A percentile compares a stretch with the other conserved stretches of the same genome.
These are phyloP conservation scores for Platysteira castanea DNA, from an alignment of 2,113 vertebrate species.

Conservation along the genomic window DNA sequence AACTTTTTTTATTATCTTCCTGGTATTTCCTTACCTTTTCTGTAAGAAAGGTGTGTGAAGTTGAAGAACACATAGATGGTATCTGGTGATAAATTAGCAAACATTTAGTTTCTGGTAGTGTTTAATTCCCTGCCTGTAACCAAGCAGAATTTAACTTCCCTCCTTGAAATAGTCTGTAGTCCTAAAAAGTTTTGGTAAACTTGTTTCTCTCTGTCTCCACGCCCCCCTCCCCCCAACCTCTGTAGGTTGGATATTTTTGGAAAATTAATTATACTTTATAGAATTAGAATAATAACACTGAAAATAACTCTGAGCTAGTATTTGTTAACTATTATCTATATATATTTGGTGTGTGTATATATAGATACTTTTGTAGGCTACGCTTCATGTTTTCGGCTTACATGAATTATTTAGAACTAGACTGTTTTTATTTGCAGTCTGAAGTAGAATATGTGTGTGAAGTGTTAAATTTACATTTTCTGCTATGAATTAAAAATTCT, in stretches of 20 bases:
- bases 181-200: slow-evolving; percentile 18
- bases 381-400: neutral
- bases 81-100: neutral
- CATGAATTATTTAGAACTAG: slow-evolving; percentile 4
- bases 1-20: neutral
- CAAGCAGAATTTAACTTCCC: neutral
- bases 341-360: neutral
- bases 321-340: slow-evolving; percentile 2
- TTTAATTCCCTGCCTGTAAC: neutral
- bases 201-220: neutral
- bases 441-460: neutral
- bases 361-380: slow-evolving; percentile 12
- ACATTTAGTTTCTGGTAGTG: neutral
- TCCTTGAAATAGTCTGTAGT: neutral
- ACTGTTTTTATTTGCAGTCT: slow-evolving; percentile 25
- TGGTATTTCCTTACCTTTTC: neutral
- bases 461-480: slow-evolving; percentile 31
- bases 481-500: neutral
- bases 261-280: slow-evolving; percentile 35
- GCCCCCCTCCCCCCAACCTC: neutral
- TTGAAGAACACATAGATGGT: fast-evolving
- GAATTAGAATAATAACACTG: slow-evolving; percentile 12
- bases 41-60: neutral
- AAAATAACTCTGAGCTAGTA: slow-evolving; percentile 10
- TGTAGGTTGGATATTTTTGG: slow-evolving; percentile 34